Conservation (phyloP, 1,140 invertebrate species). For the Batillaria attramentaria region DNA sequence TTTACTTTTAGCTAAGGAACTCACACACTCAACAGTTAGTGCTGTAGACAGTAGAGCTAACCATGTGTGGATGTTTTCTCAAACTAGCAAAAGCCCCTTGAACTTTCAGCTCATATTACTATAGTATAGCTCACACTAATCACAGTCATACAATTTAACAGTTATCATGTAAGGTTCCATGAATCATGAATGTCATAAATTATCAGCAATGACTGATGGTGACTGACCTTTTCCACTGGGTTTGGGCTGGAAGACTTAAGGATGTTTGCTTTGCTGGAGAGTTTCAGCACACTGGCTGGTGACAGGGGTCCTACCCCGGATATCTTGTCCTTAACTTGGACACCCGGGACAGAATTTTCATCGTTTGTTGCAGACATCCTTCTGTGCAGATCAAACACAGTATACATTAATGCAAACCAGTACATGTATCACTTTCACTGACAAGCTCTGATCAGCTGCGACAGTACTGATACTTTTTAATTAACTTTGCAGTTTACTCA, state of each 20-base stretch:
- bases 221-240: conserved; percentile 12
- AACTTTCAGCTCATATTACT: not conserved
- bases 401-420: not conserved
- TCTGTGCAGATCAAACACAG: too few species aligned
- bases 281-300: conserved; percentile 1
- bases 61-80: too few species aligned
- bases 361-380: not conserved
- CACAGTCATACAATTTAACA: not conserved
- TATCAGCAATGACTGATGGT: too few species aligned
- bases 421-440: not conserved
- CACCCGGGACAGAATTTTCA: not conserved
- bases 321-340: not conserved
- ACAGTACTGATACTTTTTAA: too few species aligned
- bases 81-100: not conserved
- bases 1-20: too few species aligned
- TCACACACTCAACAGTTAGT: too few species aligned
- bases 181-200: too few species aligned
- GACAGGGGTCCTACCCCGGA: not conserved
- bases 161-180: not conserved
- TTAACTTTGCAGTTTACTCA: not conserved
- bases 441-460: not conserved
- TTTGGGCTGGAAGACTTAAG: not conserved
- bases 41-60: too few species aligned
- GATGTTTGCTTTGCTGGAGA: conserved; percentile 19
- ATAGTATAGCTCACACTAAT: not conserved